These are phyloP conservation scores for Melanostigma gelatinosum DNA, from an alignment of 2,113 vertebrate genomes.

Conservation along the genomic window DNA sequence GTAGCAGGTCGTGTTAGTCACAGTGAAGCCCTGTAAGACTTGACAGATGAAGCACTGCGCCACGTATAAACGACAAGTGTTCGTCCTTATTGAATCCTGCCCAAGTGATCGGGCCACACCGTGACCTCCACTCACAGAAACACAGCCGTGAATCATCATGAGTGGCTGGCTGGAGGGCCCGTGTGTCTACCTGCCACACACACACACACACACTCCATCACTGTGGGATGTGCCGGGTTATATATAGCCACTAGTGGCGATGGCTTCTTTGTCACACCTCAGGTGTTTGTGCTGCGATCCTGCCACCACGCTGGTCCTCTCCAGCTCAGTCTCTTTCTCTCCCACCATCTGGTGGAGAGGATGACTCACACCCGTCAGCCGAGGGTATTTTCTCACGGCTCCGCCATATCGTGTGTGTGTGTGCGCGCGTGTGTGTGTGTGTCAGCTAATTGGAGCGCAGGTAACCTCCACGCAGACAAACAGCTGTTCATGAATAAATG, in stretches of 20 bases:
- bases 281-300: conserved; percentile 51
- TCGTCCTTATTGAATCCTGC: conserved; percentile 9
- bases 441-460: conserved; percentile 1
- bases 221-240: conserved; percentile 14
- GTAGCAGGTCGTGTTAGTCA: background rate
- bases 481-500: conserved; percentile 11
- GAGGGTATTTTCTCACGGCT: conserved; percentile 58
- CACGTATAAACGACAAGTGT: conserved; percentile 5
- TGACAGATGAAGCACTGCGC: background rate
- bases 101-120: background rate
- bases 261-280: conserved; percentile 51
- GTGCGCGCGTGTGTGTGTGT: background rate
- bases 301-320: conserved; percentile 26
- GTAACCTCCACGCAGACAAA: background rate
- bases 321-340: conserved; percentile 31
- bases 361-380: conserved; percentile 42
- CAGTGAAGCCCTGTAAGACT: conserved; percentile 12
- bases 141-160: conserved; percentile 8
- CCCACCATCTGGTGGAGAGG: conserved; percentile 49
- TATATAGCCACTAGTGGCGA: conserved; percentile 37
- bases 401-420: background rate
- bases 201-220: background rate
- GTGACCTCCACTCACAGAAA: conserved; percentile 16
- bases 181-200: background rate
- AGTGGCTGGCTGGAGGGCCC: background rate